phyloP scores from a whole-genome alignment of 2,113 vertebrate genomes.

The Xiphorhynchus elegans region DNA sequence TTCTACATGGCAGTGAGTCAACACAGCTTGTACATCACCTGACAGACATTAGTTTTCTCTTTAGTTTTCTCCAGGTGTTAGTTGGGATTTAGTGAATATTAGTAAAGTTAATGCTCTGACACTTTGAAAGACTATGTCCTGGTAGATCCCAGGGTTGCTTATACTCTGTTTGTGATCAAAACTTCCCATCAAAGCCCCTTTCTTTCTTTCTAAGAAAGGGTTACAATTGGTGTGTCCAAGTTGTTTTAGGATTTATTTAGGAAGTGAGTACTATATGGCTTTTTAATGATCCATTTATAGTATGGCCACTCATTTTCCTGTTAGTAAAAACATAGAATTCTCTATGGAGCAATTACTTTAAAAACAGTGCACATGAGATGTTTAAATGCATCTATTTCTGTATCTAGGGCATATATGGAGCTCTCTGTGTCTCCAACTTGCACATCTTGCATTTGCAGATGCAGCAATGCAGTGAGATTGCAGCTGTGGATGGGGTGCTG shows the following conservation, averaged over 20 bases:
- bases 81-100: background rate
- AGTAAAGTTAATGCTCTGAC: background rate
- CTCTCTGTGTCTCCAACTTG: background rate
- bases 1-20: background rate
- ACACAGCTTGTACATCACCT: background rate
- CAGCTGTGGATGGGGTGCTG: fast-evolving
- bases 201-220: background rate
- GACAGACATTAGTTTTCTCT: background rate
- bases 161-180: background rate
- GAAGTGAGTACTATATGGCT: background rate
- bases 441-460: background rate
- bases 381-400: background rate
- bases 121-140: background rate
- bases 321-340: background rate
- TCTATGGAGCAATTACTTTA: background rate
- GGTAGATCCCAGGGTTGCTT: background rate
- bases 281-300: background rate
- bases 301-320: background rate
- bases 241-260: background rate
- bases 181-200: background rate
- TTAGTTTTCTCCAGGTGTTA: background rate
- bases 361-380: background rate
- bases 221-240: background rate
- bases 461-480: background rate
- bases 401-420: background rate